A percentile compares a stretch with the other conserved stretches of the same genome.
Conservation (phyloP, 2,113 vertebrate species). For the Rhinogobius similis region DNA sequence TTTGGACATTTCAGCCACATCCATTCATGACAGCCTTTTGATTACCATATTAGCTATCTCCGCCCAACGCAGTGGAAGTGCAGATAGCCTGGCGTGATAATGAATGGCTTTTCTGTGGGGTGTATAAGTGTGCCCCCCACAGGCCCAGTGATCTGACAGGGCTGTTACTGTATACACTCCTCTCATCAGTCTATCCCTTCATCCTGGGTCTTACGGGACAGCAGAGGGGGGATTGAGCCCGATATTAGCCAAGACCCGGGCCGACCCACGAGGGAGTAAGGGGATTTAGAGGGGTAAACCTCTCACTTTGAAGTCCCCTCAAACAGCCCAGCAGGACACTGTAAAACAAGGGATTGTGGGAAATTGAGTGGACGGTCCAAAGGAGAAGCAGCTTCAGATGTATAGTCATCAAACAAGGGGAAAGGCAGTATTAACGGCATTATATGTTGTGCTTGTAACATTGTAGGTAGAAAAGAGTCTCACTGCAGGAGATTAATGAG, state of each 20-base stretch:
- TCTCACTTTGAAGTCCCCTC: constrained; percentile 57
- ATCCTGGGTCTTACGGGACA: constrained; percentile 60
- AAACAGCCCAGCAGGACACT: constrained; percentile 50
- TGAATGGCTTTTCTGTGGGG: constrained; percentile 36
- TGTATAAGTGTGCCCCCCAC: constrained; percentile 42
- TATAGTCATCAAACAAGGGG: constrained; percentile 19
- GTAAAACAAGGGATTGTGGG: constrained; percentile 48
- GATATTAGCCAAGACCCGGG: constrained; percentile 60
- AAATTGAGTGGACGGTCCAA: constrained; percentile 43
- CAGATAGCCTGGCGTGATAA: constrained; percentile 22
- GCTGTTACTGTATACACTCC: constrained; percentile 59
- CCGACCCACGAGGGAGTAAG: constrained; percentile 20
- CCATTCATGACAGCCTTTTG: constrained; percentile 7
- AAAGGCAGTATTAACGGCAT: background rate
- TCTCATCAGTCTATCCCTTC: constrained; percentile 63
- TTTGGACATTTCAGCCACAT: background rate
- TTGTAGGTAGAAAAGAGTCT: constrained; percentile 4
- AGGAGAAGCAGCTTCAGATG: constrained; percentile 26
- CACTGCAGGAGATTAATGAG: too few species aligned
- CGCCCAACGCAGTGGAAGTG: background rate
- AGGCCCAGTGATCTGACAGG: constrained; percentile 63
- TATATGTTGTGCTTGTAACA: too few species aligned
- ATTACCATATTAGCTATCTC: constrained; percentile 8
- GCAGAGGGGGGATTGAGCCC: constrained; percentile 50
- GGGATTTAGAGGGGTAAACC: constrained; percentile 62